A percentile compares a stretch with the other conserved stretches of the same genome.
These are phyloP conservation scores for Chloroclysta siterata DNA, from an alignment of 2,888 invertebrate species.

Conservation along the genomic window DNA sequence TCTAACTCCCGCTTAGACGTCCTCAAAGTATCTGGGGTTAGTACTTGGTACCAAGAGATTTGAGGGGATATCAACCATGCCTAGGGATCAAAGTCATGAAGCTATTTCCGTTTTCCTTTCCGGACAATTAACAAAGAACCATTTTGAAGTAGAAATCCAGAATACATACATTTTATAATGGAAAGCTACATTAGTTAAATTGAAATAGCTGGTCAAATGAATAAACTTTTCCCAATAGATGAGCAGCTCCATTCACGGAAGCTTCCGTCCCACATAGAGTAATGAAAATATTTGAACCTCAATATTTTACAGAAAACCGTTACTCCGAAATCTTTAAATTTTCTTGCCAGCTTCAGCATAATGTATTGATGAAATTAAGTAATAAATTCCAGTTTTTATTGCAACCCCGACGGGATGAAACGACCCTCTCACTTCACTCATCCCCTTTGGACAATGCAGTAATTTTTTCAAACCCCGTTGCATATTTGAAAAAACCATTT, in stretches of 20 bases:
- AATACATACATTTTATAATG: not conserved
- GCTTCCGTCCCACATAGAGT: not conserved
- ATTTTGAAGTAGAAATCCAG: no score
- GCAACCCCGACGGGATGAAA: slow-evolving; percentile 49
- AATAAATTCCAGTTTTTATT: slow-evolving; percentile 51
- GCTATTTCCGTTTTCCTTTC: no score
- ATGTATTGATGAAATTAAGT: slow-evolving; percentile 46
- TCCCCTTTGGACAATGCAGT: slow-evolving; percentile 53
- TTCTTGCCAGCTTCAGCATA: slow-evolving; percentile 39
- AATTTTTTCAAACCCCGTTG: slow-evolving; percentile 59
- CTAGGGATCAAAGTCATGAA: no score
- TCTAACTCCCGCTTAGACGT: no score
- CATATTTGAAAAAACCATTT: slow-evolving; percentile 63
- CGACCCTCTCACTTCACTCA: slow-evolving; percentile 48
- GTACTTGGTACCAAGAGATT: no score
- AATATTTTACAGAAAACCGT: slow-evolving; percentile 32
- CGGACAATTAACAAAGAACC: no score
- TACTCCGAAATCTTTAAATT: slow-evolving; percentile 36
- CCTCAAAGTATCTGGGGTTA: no score
- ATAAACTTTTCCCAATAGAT: not conserved
- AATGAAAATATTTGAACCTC: slow-evolving; percentile 21
- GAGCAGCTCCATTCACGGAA: not conserved
- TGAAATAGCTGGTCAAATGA: not conserved
- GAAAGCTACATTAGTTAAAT: not conserved
- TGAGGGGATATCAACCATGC: no score